Base-by-base conservation (phyloP, 1,140 invertebrate species). In the Bombyx mandarina region DNA sequence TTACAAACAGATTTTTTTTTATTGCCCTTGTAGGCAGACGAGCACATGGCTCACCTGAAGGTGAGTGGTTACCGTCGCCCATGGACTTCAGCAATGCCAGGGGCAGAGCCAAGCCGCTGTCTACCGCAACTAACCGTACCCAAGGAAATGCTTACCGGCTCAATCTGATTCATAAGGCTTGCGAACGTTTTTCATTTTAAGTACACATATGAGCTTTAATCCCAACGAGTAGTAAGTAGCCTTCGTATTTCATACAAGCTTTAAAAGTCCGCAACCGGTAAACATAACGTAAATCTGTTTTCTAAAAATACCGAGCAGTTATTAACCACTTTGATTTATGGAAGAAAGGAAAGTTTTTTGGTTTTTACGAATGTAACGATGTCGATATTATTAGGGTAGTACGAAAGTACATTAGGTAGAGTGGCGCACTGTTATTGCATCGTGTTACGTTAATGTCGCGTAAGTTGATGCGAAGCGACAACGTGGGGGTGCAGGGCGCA, bases 241-340 rank as follows among this genome's bases (percentile, higher is more conserved):
- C 26, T 43, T 43, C 69, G 66, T 69, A 77, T 73, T 77, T 68
- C 69, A 72, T 70, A 73, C 66, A 35, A 51, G 26, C 6, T 51
- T 7, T 68, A 77, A 75, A 78, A 80, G 73, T 69, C 66, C 67
- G 63, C 75, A 82, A 67, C 77, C 67, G 68, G 67, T 80, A 75
- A 79, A 80, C 67, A 70, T 67, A 59, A 58, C 77, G 74, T 79
- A 78, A 84, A 84, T 84, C 76, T 79, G 79, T 79, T 81, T 81
- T 69, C 73, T 73, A 71, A 77, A 71, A 66, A 73, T 61, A 67
- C 59, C 58, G 63, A 62, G 26, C 26, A 71, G 67, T 79, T 78
- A 79, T 78, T 75, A 71, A 71, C 64, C 71, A 67, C 65, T 47
- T 57, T 77, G 71, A 75, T 82, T 73, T 77, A 75, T 64, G 68